Evolutionary conservation across 2,888 invertebrate species (phyloP), one percentile per base, ranked within the genome.

Genomic region (Nyleta sp.): DNA sequence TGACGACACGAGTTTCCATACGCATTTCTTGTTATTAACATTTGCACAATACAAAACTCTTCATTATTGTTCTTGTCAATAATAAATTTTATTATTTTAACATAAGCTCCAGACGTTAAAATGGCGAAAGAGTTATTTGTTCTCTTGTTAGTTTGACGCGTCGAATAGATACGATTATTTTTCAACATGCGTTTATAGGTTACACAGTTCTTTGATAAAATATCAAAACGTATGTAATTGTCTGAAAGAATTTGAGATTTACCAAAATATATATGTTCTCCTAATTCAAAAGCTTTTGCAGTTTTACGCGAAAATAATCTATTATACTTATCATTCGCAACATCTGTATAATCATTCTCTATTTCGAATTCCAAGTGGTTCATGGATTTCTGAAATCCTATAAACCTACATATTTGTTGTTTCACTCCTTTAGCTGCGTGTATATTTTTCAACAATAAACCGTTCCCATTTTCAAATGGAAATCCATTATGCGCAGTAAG

Each of bases 111-210:
- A 7, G 42, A 10, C 17, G 17, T 18, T 20, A 53, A 53, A 11
- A 53, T 11, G 10, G 44, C 52, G 31, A 20, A 65, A 7, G 65
- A 20, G 33, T 65, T 65, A 22, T 53, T 42, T 8, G 31, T 65
- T 33, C 15, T 53, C 24, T 53, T 52, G 22, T 65, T 65, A 0
- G 17, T 65, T 31, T 53, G 18, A 8, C 42, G 38, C 1, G 15
- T 53, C 2, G 65, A 65, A 22, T 24, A 65, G 4, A 65, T 8
- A 11, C 42, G 22, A 20, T 33, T 17, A 1, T 42, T 17, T 31
- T 31, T 53, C 11, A 65, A 13, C 44, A 53, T 42, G 0, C 65
- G 11, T 5, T 38, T 6, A 31, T 40, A 65, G 1, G 52, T 42
- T 15, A 20, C n/a, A 22, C 42, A 65, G 40, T 20, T 31, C 5